A percentile compares a stretch with the other conserved stretches of the same genome.
Evolutionary conservation across 2,888 invertebrate genomes (phyloP).

Genomic region (Rotaria magnacalcarata): DNA sequence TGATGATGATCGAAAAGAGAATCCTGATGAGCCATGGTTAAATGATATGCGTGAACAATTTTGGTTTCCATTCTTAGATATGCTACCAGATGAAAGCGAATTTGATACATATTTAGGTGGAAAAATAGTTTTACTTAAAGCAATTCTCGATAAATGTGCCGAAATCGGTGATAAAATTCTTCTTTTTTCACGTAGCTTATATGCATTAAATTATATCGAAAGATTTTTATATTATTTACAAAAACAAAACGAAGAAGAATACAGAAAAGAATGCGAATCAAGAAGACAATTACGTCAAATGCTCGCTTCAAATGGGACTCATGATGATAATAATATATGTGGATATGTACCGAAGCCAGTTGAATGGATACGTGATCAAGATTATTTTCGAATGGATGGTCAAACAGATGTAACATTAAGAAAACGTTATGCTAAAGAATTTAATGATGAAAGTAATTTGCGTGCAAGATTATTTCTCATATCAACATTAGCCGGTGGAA

Average conservation of each 20-base stretch:
- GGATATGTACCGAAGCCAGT: neutral
- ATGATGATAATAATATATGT: neutral
- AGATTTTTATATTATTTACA: slow-evolving; percentile 74
- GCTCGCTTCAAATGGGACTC: slow-evolving; percentile 52
- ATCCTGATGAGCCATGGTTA: neutral
- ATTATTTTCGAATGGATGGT: slow-evolving; percentile 72
- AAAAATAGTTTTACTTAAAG: slow-evolving; percentile 77
- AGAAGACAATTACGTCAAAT: neutral
- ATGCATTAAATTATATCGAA: slow-evolving; percentile 87
- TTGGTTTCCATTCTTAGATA: slow-evolving; percentile 34
- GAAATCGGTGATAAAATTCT: slow-evolving; percentile 90
- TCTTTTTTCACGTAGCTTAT: slow-evolving; percentile 90
- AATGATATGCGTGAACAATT: slow-evolving; percentile 35
- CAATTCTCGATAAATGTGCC: slow-evolving; percentile 83
- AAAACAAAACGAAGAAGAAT: slow-evolving; percentile 57
- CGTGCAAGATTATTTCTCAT: slow-evolving; percentile 76
- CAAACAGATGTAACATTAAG: slow-evolving; percentile 79
- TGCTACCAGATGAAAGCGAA: neutral
- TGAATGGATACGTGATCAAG: slow-evolving; percentile 56
- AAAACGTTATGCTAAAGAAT: slow-evolving; percentile 76
- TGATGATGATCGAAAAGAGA: slow-evolving; percentile 14
- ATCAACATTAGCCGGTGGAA: slow-evolving; percentile 89
- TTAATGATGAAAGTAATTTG: slow-evolving; percentile 67
- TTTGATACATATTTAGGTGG: slow-evolving; percentile 79
- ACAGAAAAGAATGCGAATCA: neutral